Conservation (phyloP, 2,888 invertebrate genomes). For the Polyommatus iphigenia region DNA sequence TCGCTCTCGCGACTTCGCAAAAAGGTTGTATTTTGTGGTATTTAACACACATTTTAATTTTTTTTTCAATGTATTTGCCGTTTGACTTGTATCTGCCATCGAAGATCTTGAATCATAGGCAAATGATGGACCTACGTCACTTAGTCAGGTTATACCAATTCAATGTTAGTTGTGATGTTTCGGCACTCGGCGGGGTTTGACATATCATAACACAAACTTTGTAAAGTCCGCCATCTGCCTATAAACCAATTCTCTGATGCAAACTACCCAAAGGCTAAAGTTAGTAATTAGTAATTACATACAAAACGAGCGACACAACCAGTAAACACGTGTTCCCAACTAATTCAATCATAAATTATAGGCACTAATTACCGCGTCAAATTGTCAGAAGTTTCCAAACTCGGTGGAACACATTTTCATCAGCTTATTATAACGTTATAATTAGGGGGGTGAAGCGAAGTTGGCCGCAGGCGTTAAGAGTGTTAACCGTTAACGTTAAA, state of each 20-base stretch:
- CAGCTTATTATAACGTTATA: not conserved
- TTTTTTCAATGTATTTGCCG: no score
- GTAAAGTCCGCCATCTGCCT: no score
- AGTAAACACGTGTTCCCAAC: not conserved
- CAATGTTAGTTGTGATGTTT: no score
- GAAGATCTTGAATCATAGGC: no score
- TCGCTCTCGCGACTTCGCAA: not conserved
- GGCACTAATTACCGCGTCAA: not conserved
- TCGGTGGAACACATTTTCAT: not conserved
- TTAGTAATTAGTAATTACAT: not conserved
- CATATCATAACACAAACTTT: no score
- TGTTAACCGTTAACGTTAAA: not conserved
- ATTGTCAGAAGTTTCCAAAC: not conserved
- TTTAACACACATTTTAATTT: no score
- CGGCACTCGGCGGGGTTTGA: no score
- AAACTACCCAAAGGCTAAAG: no score
- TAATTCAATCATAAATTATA: not conserved
- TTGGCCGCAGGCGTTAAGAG: not conserved
- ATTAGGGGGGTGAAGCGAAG: not conserved
- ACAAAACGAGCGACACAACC: not conserved
- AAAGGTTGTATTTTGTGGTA: not conserved
- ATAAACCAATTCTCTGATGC: no score
- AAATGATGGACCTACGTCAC: no score
- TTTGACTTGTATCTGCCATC: no score
- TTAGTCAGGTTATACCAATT: no score